phyloP scores from a whole-genome alignment of 2,113 vertebrate genomes.

The Oenanthe melanoleuca region DNA sequence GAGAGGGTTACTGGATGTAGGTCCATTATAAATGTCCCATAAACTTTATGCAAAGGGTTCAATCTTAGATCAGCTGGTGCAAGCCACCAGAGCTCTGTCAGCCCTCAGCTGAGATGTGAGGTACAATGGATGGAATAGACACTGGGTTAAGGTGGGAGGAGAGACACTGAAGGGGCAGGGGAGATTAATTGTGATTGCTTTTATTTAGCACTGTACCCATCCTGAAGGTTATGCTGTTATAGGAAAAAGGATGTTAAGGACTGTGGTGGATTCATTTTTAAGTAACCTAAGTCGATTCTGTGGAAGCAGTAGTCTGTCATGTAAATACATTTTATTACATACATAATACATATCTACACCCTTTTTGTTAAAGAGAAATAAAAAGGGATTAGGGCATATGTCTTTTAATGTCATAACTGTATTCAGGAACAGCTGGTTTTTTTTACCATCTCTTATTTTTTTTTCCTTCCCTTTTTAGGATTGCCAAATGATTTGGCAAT shows the following conservation, averaged over 20 bases:
- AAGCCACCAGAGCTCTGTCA: neutral
- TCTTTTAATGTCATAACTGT: neutral
- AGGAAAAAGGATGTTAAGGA: neutral
- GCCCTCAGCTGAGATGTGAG: neutral
- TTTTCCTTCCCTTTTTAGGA: neutral
- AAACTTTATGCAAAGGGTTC: neutral
- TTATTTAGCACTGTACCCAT: neutral
- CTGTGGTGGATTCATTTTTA: neutral
- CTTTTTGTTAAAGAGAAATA: neutral
- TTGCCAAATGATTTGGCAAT: neutral
- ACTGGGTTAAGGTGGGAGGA: neutral
- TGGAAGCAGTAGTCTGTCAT: neutral
- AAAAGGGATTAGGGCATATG: accelerated
- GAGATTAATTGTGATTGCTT: neutral
- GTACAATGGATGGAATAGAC: neutral
- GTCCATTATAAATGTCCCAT: neutral
- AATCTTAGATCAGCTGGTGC: neutral
- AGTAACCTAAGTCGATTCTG: neutral
- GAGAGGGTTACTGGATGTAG: neutral
- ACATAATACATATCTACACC: neutral
- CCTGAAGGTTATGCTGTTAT: neutral
- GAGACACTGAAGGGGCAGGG: neutral
- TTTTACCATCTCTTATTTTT: neutral
- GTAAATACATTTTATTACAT: neutral
- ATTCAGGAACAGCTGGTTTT: neutral